Conservation (phyloP, 2,113 vertebrate genomes). For the Sphaerodactylus townsendi region DNA sequence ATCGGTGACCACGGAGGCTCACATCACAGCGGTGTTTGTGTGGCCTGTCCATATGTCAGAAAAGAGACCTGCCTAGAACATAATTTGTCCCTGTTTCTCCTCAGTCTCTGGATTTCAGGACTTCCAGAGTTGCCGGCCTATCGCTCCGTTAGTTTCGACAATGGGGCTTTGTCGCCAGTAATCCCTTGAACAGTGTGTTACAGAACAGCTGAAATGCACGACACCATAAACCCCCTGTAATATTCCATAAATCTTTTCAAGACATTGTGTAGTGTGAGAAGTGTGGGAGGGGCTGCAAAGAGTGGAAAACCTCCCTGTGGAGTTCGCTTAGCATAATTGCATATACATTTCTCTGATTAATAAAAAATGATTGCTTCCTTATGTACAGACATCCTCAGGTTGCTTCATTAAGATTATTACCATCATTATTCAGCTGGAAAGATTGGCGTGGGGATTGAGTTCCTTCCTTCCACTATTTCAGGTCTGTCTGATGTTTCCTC, state of each 20-base stretch:
- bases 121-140: constrained; percentile 64
- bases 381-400: constrained; percentile 68
- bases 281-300: background rate
- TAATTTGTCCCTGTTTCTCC: constrained; percentile 42
- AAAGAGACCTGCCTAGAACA: constrained; percentile 35
- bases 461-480: constrained; percentile 42
- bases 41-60: constrained; percentile 60
- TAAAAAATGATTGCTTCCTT: constrained; percentile 80
- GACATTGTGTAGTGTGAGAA: constrained; percentile 73
- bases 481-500: constrained; percentile 62
- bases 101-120: constrained; percentile 60
- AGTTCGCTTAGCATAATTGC: constrained; percentile 81
- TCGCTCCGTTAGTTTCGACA: constrained; percentile 74
- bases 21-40: constrained; percentile 45
- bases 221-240: constrained; percentile 78
- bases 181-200: constrained; percentile 82
- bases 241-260: constrained; percentile 82
- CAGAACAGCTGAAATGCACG: constrained; percentile 73
- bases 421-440: background rate
- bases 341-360: constrained; percentile 82
- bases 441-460: background rate
- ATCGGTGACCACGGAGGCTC: too few relatives aligned
- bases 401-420: constrained; percentile 60
- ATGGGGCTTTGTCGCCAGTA: constrained; percentile 76
- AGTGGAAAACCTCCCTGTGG: constrained; percentile 73